Evolutionary conservation across 2,797 vertebrate species (phyloP).

Genomic region (Crenichthys baileyi): DNA sequence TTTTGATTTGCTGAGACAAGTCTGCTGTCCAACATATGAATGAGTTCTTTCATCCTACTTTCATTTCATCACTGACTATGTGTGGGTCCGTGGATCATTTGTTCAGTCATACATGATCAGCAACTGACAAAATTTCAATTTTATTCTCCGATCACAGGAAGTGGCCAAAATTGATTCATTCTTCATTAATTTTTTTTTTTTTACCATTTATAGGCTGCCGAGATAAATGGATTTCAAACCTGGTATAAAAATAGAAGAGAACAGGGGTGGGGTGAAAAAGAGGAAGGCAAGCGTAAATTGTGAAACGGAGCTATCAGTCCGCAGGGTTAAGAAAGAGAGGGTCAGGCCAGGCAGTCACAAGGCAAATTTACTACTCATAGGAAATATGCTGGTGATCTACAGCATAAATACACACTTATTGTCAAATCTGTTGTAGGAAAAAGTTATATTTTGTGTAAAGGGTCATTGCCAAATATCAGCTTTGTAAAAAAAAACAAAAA

Average conservation of each 20-base stretch:
- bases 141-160: slow-evolving; percentile 17
- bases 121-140: slow-evolving; percentile 45
- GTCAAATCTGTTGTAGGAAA: not conserved
- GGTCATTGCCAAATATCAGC: not conserved
- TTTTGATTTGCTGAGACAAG: slow-evolving; percentile 44
- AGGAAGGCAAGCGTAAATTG: slow-evolving; percentile 16
- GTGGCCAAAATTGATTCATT: slow-evolving; percentile 27
- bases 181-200: slow-evolving; percentile 13
- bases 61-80: slow-evolving; percentile 29
- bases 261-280: slow-evolving; percentile 15
- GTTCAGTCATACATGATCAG: slow-evolving; percentile 30
- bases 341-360: not conserved
- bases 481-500: not conserved
- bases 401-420: not conserved
- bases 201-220: slow-evolving; percentile 43
- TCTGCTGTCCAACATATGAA: slow-evolving; percentile 38
- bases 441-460: not conserved
- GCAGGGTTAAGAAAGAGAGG: not conserved
- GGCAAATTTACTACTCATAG: not conserved
- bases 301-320: slow-evolving; percentile 20
- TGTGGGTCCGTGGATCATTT: slow-evolving; percentile 13
- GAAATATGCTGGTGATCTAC: not conserved
- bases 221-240: slow-evolving; percentile 35
- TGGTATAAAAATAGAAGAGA: slow-evolving; percentile 48
- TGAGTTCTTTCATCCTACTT: slow-evolving; percentile 39